A percentile compares a stretch with the other conserved stretches of the same genome.
Conservation (phyloP, 2,888 invertebrate species). For the Vesta saturnalis region DNA sequence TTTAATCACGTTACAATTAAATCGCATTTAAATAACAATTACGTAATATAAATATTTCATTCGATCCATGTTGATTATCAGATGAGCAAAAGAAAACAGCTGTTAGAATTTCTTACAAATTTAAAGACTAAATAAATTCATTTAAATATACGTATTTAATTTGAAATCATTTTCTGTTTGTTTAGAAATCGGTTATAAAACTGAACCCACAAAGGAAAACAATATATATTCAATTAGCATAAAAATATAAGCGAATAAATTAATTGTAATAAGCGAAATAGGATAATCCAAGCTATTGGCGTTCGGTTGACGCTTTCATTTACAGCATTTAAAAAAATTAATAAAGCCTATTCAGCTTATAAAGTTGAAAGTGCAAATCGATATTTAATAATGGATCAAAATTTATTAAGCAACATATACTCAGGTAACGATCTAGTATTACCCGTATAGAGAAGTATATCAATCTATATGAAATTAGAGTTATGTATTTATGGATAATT, state of each 20-base stretch:
- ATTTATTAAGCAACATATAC: background rate
- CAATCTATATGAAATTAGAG: no score
- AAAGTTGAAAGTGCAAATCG: background rate
- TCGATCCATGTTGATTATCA: background rate
- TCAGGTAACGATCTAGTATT: no score
- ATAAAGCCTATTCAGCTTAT: background rate
- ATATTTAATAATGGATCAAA: background rate
- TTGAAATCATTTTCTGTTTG: background rate
- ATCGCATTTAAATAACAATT: background rate
- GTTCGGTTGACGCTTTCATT: background rate
- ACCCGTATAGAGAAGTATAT: no score
- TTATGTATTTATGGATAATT: no score
- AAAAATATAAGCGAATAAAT: background rate
- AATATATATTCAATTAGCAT: background rate
- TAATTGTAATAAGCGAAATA: background rate
- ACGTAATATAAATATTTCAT: background rate
- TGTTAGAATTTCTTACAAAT: background rate
- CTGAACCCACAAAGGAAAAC: background rate
- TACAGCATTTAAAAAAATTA: background rate
- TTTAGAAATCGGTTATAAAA: background rate
- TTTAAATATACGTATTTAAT: background rate
- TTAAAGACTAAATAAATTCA: background rate
- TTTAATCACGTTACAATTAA: slow-evolving; percentile 1
- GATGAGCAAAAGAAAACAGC: background rate
- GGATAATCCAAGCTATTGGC: background rate